Evolutionary conservation across 2,113 vertebrate species (phyloP).

Genomic region (Pelvicachromis taeniatus): DNA sequence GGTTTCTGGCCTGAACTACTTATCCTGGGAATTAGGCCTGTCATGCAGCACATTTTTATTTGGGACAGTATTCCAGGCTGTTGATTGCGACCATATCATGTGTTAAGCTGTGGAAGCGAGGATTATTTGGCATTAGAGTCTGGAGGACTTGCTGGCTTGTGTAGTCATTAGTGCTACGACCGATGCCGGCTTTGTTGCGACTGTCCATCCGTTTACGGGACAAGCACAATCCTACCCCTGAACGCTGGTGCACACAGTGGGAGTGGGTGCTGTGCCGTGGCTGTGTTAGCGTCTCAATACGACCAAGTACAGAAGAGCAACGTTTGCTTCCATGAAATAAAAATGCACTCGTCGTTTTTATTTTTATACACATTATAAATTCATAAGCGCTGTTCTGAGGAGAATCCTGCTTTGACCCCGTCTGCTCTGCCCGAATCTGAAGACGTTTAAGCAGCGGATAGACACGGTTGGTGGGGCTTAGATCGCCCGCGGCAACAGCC

Average conservation of each 20-base stretch:
- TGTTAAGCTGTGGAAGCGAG: not conserved
- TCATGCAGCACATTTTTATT: conserved; percentile 19
- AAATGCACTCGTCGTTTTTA: not conserved
- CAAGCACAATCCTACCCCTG: not conserved
- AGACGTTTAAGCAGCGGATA: not conserved
- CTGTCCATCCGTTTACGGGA: not conserved
- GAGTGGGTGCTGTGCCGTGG: not conserved
- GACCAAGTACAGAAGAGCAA: not conserved
- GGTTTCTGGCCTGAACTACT: conserved; percentile 8
- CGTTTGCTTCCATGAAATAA: not conserved
- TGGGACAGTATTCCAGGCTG: not conserved
- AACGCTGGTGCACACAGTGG: not conserved
- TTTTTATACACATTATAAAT: not conserved
- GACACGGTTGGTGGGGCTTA: conserved; percentile 32
- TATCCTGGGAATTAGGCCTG: conserved; percentile 22
- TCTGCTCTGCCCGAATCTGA: not conserved
- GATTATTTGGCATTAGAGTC: not conserved
- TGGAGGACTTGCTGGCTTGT: not conserved
- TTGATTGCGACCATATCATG: not conserved
- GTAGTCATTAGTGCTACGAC: not conserved
- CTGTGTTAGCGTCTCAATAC: not conserved
- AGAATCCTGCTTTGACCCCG: not conserved
- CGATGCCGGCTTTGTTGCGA: not conserved
- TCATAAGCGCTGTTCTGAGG: not conserved
- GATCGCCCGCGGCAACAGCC: conserved; percentile 13